Percentiles rank a stretch among this genome's conserved stretches.
phyloP scores from a whole-genome alignment of 1,140 invertebrate genomes.

The Octopus sinensis region DNA sequence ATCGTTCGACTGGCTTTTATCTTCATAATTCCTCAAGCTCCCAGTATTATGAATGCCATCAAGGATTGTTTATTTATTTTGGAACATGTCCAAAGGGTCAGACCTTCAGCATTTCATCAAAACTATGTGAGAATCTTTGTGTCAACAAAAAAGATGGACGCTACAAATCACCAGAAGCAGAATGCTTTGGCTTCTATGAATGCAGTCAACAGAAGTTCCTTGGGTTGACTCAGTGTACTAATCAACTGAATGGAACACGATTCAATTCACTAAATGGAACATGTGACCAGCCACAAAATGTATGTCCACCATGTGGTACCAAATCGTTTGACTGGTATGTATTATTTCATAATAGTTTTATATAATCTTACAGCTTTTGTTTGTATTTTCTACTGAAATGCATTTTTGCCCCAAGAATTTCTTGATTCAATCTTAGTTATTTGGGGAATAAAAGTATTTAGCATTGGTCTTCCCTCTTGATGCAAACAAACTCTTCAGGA shows the following conservation, averaged over 20 bases:
- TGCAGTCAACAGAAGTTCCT: conserved; percentile 23
- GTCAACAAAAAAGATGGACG: conserved; percentile 23
- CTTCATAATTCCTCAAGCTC: conserved; percentile 7
- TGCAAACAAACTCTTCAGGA: too few relatives aligned
- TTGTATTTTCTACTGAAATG: too few relatives aligned
- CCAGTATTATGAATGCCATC: conserved; percentile 22
- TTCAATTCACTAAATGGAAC: conserved; percentile 29
- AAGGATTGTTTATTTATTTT: conserved; percentile 12
- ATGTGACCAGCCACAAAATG: conserved; percentile 36
- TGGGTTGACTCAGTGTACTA: conserved; percentile 25
- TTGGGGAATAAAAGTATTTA: too few relatives aligned
- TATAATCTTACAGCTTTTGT: too few relatives aligned
- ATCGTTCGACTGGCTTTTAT: conserved; percentile 20
- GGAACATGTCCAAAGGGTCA: conserved; percentile 17
- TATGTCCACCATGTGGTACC: conserved; percentile 37
- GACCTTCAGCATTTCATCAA: conserved; percentile 23
- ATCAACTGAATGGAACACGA: conserved; percentile 28
- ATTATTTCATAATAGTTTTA: too few relatives aligned
- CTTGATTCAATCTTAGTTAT: too few relatives aligned
- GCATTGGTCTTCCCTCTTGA: too few relatives aligned
- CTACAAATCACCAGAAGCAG: conserved; percentile 25
- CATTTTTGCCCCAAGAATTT: too few relatives aligned
- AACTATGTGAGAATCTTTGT: conserved; percentile 29
- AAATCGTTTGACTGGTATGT: conserved; percentile 19
- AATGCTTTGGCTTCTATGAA: conserved; percentile 33